Evolutionary conservation across 2,113 vertebrate species (phyloP).

Genomic region (Lycocorax pyrrhopterus): DNA sequence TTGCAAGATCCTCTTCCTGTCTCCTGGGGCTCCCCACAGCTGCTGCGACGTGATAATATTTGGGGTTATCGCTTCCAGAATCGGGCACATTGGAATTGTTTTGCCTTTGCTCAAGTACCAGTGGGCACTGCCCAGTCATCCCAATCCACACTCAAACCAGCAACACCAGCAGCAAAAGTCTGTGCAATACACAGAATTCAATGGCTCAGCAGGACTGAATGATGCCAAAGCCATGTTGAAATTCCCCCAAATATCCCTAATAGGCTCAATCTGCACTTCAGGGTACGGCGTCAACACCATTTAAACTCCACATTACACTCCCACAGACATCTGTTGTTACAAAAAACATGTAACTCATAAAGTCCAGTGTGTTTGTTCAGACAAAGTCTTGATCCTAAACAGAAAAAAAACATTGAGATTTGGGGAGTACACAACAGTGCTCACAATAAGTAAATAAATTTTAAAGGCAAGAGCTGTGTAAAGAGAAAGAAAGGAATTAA

Average conservation of each 20-base stretch:
- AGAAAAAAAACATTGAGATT: background rate
- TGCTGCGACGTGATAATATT: background rate
- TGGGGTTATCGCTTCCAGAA: background rate
- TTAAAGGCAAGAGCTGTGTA: background rate
- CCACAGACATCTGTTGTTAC: background rate
- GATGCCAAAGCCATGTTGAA: background rate
- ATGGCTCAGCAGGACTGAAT: background rate
- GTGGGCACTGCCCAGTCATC: background rate
- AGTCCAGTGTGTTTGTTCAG: background rate
- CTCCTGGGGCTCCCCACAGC: background rate
- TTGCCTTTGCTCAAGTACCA: background rate
- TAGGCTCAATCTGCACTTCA: background rate
- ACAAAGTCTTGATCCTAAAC: background rate
- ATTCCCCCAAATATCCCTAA: background rate
- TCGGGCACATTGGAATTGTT: background rate
- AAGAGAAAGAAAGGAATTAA: background rate
- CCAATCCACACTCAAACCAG: background rate
- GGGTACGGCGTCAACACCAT: background rate
- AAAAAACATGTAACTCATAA: background rate
- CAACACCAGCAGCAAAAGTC: background rate
- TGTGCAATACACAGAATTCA: background rate
- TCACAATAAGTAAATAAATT: background rate
- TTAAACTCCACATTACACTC: background rate
- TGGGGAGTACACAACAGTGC: background rate
- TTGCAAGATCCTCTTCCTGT: background rate